Evolutionary conservation across 2,888 invertebrate species (phyloP).

Genomic region (Callyntrura sp.): DNA sequence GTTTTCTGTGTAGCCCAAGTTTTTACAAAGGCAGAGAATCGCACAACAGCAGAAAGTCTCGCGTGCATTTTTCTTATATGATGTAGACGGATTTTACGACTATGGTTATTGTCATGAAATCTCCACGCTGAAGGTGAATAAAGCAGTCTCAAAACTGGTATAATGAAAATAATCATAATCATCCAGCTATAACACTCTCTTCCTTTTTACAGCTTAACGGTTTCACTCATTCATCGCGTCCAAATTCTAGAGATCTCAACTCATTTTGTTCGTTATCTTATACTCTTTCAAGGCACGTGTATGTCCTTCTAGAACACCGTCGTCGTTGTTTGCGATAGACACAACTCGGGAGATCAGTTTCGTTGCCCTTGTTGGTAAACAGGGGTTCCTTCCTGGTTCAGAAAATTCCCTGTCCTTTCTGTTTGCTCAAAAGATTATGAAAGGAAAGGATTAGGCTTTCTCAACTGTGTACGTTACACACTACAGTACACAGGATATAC

Average conservation of each 20-base stretch:
- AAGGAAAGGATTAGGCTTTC: slow-evolving; percentile 35
- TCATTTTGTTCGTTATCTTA: background rate
- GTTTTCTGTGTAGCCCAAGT: no score
- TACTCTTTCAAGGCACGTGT: background rate
- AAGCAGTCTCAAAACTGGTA: background rate
- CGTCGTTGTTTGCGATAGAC: background rate
- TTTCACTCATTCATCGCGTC: background rate
- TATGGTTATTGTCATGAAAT: slow-evolving; percentile 35
- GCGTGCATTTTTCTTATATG: no score
- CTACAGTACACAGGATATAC: no score
- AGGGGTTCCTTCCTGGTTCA: slow-evolving; percentile 5
- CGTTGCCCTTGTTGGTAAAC: slow-evolving; percentile 42
- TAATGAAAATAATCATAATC: slow-evolving; percentile 9
- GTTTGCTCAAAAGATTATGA: slow-evolving; percentile 43
- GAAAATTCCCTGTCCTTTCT: background rate
- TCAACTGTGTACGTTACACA: no score
- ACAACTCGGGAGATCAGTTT: background rate
- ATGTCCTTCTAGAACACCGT: background rate
- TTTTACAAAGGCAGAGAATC: no score
- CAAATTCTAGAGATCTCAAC: background rate
- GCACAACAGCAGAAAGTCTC: no score
- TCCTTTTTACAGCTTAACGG: background rate
- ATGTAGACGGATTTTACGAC: slow-evolving; percentile 31
- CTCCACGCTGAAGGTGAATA: slow-evolving; percentile 5
- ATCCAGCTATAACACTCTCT: background rate